phyloP scores from a whole-genome alignment of 2,113 vertebrate species.

The Fregetta grallaria region DNA sequence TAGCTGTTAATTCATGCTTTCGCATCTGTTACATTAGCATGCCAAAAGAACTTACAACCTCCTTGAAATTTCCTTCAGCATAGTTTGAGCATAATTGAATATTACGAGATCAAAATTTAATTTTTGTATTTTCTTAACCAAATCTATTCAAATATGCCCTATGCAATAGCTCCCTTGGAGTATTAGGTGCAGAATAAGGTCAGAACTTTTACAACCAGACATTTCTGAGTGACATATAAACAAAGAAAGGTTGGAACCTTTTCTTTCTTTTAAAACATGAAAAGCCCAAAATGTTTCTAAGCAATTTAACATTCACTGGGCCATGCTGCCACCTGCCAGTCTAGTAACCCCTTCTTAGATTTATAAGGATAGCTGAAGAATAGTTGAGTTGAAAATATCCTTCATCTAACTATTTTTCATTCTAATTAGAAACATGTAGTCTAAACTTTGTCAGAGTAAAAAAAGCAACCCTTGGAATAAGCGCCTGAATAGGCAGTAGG shows the following conservation, averaged over 20 bases:
- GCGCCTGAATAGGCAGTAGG: slow-evolving; percentile 6
- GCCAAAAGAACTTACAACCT: slow-evolving; percentile 64
- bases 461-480: background rate
- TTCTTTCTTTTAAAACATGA: slow-evolving; percentile 21
- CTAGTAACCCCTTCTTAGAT: background rate
- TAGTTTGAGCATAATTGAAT: slow-evolving; percentile 62
- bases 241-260: slow-evolving; percentile 49
- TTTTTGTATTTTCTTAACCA: slow-evolving; percentile 62
- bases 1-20: slow-evolving; percentile 66
- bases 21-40: slow-evolving; percentile 69
- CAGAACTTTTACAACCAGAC: slow-evolving; percentile 36
- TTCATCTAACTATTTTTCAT: background rate
- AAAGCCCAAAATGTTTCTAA: slow-evolving; percentile 35
- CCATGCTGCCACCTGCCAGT: slow-evolving; percentile 45
- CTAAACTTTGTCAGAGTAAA: background rate
- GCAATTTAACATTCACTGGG: slow-evolving; percentile 26
- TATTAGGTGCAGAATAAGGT: slow-evolving; percentile 46
- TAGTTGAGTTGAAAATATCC: slow-evolving; percentile 21
- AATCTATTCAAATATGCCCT: slow-evolving; percentile 56
- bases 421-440: slow-evolving; percentile 14
- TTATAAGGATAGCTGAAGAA: slow-evolving; percentile 4
- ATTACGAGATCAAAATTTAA: slow-evolving; percentile 64
- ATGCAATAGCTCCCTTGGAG: background rate
- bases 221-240: slow-evolving; percentile 50
- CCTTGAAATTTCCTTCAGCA: slow-evolving; percentile 68